phyloP scores from a whole-genome alignment of 2,113 vertebrate genomes.

The Phoenicopterus ruber region DNA sequence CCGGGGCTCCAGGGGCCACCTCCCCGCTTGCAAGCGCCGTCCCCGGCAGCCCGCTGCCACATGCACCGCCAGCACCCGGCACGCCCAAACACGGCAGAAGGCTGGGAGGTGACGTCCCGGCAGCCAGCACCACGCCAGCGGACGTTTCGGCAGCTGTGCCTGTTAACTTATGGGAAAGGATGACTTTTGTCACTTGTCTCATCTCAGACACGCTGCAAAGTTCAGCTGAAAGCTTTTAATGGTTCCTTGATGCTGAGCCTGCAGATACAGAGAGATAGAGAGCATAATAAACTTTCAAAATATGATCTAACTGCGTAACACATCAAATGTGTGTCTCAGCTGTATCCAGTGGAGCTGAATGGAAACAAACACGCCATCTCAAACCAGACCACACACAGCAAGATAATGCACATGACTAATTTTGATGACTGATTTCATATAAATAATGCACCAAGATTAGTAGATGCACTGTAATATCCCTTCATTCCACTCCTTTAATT shows the following conservation, averaged over 20 bases:
- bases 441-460: constrained; percentile 50
- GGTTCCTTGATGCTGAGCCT: constrained; percentile 34
- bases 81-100: fast-evolving
- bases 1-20: background rate
- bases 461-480: background rate
- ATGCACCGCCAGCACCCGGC: background rate
- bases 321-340: constrained; percentile 36
- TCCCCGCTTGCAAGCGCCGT: background rate
- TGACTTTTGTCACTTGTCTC: constrained; percentile 29
- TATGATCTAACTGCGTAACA: constrained; percentile 29
- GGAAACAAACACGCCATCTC: constrained; percentile 41
- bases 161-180: background rate
- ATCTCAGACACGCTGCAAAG: background rate
- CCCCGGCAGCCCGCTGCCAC: background rate
- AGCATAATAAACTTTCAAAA: constrained; percentile 46
- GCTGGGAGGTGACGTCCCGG: background rate
- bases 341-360: constrained; percentile 8
- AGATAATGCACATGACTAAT: constrained; percentile 67
- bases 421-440: constrained; percentile 61
- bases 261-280: constrained; percentile 56
- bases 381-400: constrained; percentile 66
- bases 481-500: constrained; percentile 44
- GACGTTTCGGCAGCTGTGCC: background rate
- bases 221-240: constrained; percentile 37
- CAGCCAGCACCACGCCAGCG: background rate